Conservation (phyloP, 2,113 vertebrate genomes). For the Mohoua ochrocephala region DNA sequence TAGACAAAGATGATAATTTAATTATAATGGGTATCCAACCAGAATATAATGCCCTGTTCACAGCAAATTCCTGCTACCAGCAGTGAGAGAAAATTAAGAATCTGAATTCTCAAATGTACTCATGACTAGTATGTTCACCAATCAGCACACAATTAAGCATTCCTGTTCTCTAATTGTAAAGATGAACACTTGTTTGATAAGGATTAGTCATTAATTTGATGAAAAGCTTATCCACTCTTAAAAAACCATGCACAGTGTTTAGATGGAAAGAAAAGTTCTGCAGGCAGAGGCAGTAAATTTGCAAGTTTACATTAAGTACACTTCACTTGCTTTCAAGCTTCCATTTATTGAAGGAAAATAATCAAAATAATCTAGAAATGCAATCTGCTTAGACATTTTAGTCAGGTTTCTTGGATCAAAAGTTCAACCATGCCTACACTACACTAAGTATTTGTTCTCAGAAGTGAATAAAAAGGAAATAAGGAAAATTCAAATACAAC, state of each 20-base stretch:
- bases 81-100: conserved; percentile 22
- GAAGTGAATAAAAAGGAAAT: neutral
- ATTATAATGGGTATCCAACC: conserved; percentile 60
- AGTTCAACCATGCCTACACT: neutral
- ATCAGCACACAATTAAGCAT: neutral
- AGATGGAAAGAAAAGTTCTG: neutral
- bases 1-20: conserved; percentile 60
- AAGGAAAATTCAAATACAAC: neutral
- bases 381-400: neutral
- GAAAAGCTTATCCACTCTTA: neutral
- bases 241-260: neutral
- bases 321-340: neutral
- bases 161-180: neutral
- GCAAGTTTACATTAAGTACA: neutral
- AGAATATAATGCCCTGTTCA: conserved; percentile 59
- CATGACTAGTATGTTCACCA: conserved; percentile 11
- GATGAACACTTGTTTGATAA: neutral
- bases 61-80: conserved; percentile 61
- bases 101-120: conserved; percentile 9
- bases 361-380: neutral
- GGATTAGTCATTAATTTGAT: conserved; percentile 15
- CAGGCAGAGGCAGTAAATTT: neutral
- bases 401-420: neutral
- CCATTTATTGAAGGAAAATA: neutral
- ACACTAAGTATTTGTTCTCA: neutral